phyloP scores from a whole-genome alignment of 2,113 vertebrate species.

The Periophthalmodon schlosseri region DNA sequence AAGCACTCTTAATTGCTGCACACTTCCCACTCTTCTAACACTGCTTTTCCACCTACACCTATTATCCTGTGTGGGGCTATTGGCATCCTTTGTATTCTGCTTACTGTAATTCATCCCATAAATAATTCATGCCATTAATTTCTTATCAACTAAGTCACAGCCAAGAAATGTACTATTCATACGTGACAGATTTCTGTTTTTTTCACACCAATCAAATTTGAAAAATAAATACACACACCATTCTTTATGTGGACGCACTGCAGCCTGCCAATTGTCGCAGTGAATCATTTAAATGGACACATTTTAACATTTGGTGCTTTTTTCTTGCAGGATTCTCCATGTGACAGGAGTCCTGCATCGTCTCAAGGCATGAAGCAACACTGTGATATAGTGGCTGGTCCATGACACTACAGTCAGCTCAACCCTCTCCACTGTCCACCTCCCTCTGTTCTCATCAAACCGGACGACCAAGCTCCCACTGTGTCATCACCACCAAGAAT shows the following conservation, averaged over 20 bases:
- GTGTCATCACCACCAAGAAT: conserved; percentile 54
- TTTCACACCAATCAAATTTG: not conserved
- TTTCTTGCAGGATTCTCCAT: conserved; percentile 72
- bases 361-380: conserved; percentile 68
- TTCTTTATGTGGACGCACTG: not conserved
- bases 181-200: conserved; percentile 2
- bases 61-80: conserved; percentile 30
- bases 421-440: conserved; percentile 68
- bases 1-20: conserved; percentile 46
- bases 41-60: conserved; percentile 54
- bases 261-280: conserved; percentile 1
- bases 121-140: conserved; percentile 42
- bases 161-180: conserved; percentile 9
- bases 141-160: not conserved
- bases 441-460: conserved; percentile 66
- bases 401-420: conserved; percentile 73
- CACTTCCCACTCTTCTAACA: conserved; percentile 49
- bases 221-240: conserved; percentile 9
- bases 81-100: conserved; percentile 23
- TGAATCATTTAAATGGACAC: conserved; percentile 23
- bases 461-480: conserved; percentile 60
- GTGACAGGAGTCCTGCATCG: conserved; percentile 71
- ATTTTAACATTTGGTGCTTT: conserved; percentile 12
- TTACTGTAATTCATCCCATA: conserved; percentile 12
- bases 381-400: conserved; percentile 76